Percentiles rank a stretch among this genome's conserved stretches.
Conservation (phyloP, 1,140 invertebrate species). For the Drosophila repletoides region DNA sequence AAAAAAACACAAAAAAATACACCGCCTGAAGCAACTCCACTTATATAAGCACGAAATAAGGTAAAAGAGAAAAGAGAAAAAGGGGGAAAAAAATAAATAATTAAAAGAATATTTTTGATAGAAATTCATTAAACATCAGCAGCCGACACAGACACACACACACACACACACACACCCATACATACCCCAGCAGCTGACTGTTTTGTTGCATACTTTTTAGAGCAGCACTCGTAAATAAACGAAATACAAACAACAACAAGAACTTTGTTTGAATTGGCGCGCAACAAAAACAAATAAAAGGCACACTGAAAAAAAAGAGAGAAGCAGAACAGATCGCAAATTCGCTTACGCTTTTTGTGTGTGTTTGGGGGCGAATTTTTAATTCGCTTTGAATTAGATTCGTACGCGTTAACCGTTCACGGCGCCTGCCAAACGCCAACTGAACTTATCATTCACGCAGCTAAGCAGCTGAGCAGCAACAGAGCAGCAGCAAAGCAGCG, state of each 20-base stretch:
- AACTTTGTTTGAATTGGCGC: constrained; percentile 34
- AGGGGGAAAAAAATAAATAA: no score
- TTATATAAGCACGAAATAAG: constrained; percentile 34
- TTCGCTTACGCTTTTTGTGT: neutral
- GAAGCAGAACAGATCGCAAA: constrained; percentile 5
- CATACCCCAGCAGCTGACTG: constrained; percentile 30
- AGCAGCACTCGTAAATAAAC: constrained; percentile 5
- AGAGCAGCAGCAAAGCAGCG: neutral
- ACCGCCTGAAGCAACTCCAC: constrained; percentile 10
- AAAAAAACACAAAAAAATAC: no score
- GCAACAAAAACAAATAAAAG: constrained; percentile 6
- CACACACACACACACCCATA: constrained; percentile 1
- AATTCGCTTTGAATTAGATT: constrained; percentile 13
- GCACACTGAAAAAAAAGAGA: neutral
- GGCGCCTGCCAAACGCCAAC: constrained; percentile 74
- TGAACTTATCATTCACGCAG: constrained; percentile 76
- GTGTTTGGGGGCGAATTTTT: neutral
- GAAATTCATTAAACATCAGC: constrained; percentile 49
- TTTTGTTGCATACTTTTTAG: constrained; percentile 53
- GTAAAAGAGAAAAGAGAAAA: no score
- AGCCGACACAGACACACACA: constrained; percentile 9
- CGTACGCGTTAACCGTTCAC: constrained; percentile 59
- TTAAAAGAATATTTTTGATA: constrained; percentile 2
- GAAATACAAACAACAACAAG: neutral
- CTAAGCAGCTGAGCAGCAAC: constrained; percentile 40